These are phyloP conservation scores for Pseudorectes ferrugineus DNA, from an alignment of 2,113 vertebrate genomes.

Conservation along the genomic window DNA sequence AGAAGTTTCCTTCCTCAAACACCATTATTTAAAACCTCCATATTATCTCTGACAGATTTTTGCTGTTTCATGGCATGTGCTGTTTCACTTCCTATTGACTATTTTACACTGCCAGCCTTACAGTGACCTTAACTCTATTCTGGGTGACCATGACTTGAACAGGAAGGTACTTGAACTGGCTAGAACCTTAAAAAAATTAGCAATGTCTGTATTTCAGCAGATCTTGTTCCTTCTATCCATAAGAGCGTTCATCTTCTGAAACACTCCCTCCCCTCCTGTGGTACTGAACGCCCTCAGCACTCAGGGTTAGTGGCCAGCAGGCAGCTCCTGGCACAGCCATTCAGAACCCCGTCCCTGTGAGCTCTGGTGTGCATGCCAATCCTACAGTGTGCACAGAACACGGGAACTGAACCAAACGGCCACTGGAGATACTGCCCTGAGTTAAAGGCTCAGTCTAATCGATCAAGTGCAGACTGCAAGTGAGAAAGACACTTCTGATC, in stretches of 20 bases:
- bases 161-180: neutral
- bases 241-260: neutral
- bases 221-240: neutral
- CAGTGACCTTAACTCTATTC: neutral
- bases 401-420: neutral
- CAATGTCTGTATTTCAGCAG: neutral
- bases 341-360: neutral
- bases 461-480: neutral
- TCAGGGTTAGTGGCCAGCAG: neutral
- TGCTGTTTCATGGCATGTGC: neutral
- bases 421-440: neutral
- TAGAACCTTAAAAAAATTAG: neutral
- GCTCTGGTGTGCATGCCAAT: fast-evolving
- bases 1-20: neutral
- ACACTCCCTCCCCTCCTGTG: fast-evolving
- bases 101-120: neutral
- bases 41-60: neutral
- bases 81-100: neutral
- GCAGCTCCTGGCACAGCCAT: neutral
- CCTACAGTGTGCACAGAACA: neutral
- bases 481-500: neutral
- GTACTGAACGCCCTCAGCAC: neutral
- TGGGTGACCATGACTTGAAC: neutral
- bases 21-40: neutral
- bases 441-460: neutral